Evolutionary conservation across 2,797 vertebrate species (phyloP).

Genomic region (Heteromormyrus szaboi): DNA sequence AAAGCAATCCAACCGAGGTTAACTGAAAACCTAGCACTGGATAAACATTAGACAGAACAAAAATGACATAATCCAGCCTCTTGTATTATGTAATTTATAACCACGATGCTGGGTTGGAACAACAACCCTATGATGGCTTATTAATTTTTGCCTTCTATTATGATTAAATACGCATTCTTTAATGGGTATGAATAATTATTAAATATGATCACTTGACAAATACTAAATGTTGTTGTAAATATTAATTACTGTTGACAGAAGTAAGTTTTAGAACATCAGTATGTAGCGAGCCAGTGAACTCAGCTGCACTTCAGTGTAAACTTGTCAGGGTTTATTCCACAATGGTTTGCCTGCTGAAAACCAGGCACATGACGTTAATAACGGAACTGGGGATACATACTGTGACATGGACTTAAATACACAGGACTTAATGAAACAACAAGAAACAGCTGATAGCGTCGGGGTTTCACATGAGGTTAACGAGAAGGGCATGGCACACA

Average conservation of each 20-base stretch:
- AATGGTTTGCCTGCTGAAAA: neutral
- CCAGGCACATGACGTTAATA: no score
- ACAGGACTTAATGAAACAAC: no score
- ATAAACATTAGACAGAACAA: neutral
- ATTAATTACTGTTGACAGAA: neutral
- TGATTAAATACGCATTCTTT: neutral
- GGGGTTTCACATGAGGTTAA: no score
- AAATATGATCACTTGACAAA: neutral
- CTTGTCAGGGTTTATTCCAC: neutral
- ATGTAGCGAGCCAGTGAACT: neutral
- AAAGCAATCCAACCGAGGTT: neutral
- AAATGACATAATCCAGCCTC: neutral
- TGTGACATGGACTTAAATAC: no score
- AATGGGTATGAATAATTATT: neutral
- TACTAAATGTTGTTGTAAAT: neutral
- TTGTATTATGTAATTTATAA: neutral
- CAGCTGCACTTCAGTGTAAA: neutral
- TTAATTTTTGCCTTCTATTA: neutral
- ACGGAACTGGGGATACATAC: no score
- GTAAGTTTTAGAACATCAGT: neutral
- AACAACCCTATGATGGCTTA: neutral
- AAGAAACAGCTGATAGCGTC: no score
- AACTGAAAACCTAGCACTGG: neutral
- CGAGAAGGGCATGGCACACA: no score
- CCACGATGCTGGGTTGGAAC: neutral